Evolutionary conservation across 2,113 vertebrate genomes (phyloP).

Genomic region (Nannobrachium achirus): DNA sequence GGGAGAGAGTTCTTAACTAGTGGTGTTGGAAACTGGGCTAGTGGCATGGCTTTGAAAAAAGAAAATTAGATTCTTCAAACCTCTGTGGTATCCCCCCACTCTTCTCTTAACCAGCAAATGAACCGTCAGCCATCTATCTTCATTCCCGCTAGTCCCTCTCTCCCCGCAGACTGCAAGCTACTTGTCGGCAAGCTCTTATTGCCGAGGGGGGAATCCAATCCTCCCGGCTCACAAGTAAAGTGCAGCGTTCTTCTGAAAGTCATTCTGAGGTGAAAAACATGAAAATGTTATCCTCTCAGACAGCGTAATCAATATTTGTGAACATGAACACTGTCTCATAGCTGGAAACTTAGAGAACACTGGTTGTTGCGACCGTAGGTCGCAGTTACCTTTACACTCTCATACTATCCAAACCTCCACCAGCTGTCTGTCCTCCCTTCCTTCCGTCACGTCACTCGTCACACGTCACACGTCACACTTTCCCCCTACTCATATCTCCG

Average conservation of each 20-base stretch:
- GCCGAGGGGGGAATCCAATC: conserved; percentile 56
- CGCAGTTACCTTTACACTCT: too few species aligned
- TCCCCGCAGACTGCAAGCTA: conserved; percentile 62
- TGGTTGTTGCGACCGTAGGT: background rate
- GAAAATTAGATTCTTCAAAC: conserved; percentile 30
- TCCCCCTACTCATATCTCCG: too few species aligned
- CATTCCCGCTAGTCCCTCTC: conserved; percentile 45
- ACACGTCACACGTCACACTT: too few species aligned
- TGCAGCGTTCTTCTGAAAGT: conserved; percentile 56
- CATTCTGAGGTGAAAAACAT: conserved; percentile 57
- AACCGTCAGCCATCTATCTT: conserved; percentile 59
- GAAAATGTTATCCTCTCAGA: conserved; percentile 29
- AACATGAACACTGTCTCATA: conserved; percentile 25
- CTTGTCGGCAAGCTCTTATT: conserved; percentile 57
- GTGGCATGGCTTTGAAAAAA: conserved; percentile 29
- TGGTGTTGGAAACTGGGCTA: conserved; percentile 32
- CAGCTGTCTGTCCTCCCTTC: too few species aligned
- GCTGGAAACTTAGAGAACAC: background rate
- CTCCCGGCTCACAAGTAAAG: conserved; percentile 48
- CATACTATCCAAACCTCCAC: too few species aligned
- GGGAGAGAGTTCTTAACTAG: too few species aligned
- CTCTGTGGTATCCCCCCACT: conserved; percentile 46
- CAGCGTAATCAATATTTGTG: conserved; percentile 38
- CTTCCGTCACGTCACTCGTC: too few species aligned
- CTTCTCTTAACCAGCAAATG: conserved; percentile 53